A percentile compares a stretch with the other conserved stretches of the same genome.
These are phyloP conservation scores for Pogonomyrmex californicus DNA, from an alignment of 1,140 invertebrate species.

Conservation along the genomic window DNA sequence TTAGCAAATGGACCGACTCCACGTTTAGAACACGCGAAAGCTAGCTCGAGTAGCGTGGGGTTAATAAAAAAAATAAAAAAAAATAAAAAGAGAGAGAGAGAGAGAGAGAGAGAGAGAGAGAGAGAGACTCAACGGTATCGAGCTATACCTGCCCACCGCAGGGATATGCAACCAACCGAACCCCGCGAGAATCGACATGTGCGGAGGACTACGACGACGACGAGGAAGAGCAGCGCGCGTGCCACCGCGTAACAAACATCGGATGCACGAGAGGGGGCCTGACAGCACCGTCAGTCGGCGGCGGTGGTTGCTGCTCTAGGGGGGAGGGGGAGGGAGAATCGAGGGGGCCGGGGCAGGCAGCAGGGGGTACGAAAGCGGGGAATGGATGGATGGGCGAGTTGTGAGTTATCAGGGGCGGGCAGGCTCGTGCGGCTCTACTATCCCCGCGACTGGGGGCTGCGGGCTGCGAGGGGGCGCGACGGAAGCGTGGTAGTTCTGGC, in stretches of 20 bases:
- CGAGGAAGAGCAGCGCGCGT: constrained; percentile 43
- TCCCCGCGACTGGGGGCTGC: not conserved
- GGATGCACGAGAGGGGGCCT: constrained; percentile 36
- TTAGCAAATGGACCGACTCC: constrained; percentile 11
- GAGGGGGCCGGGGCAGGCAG: not conserved
- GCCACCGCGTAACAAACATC: constrained; percentile 60
- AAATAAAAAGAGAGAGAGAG: not conserved
- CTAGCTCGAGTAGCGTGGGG: not conserved
- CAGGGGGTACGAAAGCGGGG: constrained; percentile 24
- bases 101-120: too few species aligned
- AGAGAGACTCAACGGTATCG: constrained; percentile 35
- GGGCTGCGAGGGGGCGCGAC: constrained; percentile 9
- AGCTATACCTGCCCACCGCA: constrained; percentile 11
- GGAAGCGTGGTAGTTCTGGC: constrained; percentile 62
- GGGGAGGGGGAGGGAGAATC: not conserved
- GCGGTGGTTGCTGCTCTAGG: constrained; percentile 45
- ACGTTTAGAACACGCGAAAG: not conserved
- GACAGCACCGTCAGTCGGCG: constrained; percentile 38
- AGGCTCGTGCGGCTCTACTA: constrained; percentile 64
- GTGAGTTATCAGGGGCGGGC: constrained; percentile 71
- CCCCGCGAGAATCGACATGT: constrained; percentile 56
- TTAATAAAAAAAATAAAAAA: not conserved
- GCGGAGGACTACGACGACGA: constrained; percentile 41
- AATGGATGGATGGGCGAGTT: constrained; percentile 65
- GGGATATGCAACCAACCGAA: constrained; percentile 14